These are phyloP conservation scores for Synanthedon vespiformis DNA, from an alignment of 2,888 invertebrate species.

Conservation along the genomic window DNA sequence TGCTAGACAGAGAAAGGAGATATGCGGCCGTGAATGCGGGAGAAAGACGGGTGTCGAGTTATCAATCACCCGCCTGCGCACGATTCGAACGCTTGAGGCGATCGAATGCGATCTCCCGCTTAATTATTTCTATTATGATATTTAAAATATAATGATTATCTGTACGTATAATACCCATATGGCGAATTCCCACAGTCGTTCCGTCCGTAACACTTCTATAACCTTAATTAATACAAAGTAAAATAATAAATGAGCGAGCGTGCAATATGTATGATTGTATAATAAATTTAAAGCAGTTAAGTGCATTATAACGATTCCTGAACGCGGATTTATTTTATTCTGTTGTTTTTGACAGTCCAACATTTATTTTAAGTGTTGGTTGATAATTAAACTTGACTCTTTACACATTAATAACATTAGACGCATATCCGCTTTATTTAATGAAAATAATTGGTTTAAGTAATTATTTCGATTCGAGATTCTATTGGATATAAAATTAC, in stretches of 20 bases:
- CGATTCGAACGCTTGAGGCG: constrained; percentile 53
- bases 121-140: constrained; percentile 71
- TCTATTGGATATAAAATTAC: too few species aligned
- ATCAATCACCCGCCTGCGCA: constrained; percentile 66
- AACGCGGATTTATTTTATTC: constrained; percentile 8
- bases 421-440: neutral
- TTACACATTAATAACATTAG: neutral
- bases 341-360: neutral
- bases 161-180: constrained; percentile 30
- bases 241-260: constrained; percentile 15
- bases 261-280: constrained; percentile 17
- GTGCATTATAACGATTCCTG: constrained; percentile 15
- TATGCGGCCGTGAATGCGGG: constrained; percentile 11
- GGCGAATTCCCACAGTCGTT: constrained; percentile 55
- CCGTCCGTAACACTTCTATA: constrained; percentile 25
- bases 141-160: constrained; percentile 61
- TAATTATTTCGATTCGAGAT: too few species aligned
- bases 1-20: constrained; percentile 33
- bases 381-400: neutral
- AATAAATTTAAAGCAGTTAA: constrained; percentile 16
- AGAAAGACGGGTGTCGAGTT: constrained; percentile 39
- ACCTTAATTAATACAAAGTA: constrained; percentile 29
- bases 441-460: too few species aligned
- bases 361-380: neutral
- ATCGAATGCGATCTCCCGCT: constrained; percentile 49